Percentiles rank a stretch among this genome's conserved stretches.
phyloP scores from a whole-genome alignment of 2,888 invertebrate species.

The Acanthoscelides obtectus region DNA sequence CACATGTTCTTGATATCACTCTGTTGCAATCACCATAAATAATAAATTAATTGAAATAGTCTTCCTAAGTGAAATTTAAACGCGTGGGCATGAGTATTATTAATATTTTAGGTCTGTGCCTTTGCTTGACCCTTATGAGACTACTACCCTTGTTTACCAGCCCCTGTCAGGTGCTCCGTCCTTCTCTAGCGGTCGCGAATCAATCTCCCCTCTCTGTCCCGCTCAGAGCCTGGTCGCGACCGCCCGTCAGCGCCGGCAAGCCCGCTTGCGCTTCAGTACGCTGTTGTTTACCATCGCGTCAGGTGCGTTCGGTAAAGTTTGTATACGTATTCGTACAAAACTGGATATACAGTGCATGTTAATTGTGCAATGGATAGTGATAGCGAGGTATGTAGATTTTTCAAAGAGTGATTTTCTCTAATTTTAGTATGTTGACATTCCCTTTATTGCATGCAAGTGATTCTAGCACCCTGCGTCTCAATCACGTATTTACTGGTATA shows the following conservation, averaged over 20 bases:
- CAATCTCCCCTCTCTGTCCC: no score
- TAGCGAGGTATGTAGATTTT: background rate
- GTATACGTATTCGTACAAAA: no score
- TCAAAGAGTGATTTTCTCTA: no score
- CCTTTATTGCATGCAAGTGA: no score
- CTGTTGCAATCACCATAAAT: no score
- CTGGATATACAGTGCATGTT: no score
- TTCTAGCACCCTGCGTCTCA: background rate
- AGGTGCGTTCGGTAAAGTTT: background rate
- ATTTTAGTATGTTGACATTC: no score
- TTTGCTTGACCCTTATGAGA: slow-evolving; percentile 12
- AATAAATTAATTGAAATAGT: no score
- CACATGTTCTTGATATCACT: no score
- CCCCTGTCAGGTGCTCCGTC: background rate
- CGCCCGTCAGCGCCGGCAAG: background rate
- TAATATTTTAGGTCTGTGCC: slow-evolving; percentile 12
- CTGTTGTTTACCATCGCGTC: background rate
- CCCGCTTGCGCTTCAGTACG: background rate
- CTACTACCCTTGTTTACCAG: background rate
- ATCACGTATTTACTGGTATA: no score
- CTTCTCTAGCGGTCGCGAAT: background rate
- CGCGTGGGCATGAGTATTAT: no score
- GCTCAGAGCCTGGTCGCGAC: background rate
- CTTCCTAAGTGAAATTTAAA: no score
- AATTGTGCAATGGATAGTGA: background rate